Conservation (phyloP, 1,140 invertebrate genomes). For the Pseudomyrmex concolor region DNA sequence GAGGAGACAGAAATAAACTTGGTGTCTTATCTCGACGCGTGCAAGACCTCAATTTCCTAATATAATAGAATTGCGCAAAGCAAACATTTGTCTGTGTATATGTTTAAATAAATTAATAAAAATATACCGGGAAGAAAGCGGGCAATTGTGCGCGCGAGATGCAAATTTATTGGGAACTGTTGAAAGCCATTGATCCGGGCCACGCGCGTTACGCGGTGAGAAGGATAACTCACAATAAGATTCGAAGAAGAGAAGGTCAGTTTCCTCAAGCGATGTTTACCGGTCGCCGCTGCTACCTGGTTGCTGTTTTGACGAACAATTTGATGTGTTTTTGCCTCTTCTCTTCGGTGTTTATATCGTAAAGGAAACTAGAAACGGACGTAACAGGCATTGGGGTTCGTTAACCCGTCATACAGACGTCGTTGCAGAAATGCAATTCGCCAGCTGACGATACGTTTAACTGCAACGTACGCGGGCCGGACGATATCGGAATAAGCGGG, state of each 20-base stretch:
- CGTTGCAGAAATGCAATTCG: slow-evolving; percentile 75
- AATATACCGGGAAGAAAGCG: no score
- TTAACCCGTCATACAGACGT: slow-evolving; percentile 65
- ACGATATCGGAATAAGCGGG: slow-evolving; percentile 21
- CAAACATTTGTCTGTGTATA: neutral
- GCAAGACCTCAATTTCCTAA: neutral
- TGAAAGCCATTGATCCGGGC: slow-evolving; percentile 36
- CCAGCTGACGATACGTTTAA: slow-evolving; percentile 79
- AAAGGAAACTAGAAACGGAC: slow-evolving; percentile 17
- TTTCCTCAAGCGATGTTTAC: slow-evolving; percentile 41
- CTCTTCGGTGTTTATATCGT: slow-evolving; percentile 55
- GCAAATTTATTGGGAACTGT: slow-evolving; percentile 44
- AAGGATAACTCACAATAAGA: slow-evolving; percentile 32
- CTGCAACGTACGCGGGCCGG: slow-evolving; percentile 71
- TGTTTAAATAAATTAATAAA: no score
- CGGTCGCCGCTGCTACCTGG: slow-evolving; percentile 12
- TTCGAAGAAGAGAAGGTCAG: slow-evolving; percentile 54
- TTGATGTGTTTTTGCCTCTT: slow-evolving; percentile 39
- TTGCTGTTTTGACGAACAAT: slow-evolving; percentile 31
- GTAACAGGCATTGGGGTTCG: slow-evolving; percentile 59
- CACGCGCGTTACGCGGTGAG: slow-evolving; percentile 11
- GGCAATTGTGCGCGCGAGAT: slow-evolving; percentile 6
- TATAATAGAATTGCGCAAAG: neutral
- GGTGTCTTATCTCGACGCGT: neutral
- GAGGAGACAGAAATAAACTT: slow-evolving; percentile 32